Conservation (phyloP, 2,797 vertebrate genomes). For the Danio aesculapii region DNA sequence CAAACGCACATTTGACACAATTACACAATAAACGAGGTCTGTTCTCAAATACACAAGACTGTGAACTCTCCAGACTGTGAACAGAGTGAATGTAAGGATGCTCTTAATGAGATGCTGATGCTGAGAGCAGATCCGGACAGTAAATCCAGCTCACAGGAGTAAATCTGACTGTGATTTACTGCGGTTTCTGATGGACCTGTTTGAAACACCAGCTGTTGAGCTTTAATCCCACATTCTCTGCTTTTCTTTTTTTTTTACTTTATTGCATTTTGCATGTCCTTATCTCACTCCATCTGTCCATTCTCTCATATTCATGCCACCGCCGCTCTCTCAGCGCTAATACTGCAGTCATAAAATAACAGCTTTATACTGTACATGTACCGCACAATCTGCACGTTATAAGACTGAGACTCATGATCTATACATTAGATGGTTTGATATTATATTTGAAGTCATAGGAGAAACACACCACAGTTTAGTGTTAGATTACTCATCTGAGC, state of each 20-base stretch:
- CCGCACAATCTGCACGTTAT: too few relatives aligned
- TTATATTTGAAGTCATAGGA: too few relatives aligned
- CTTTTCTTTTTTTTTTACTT: constrained; percentile 14
- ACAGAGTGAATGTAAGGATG: not conserved
- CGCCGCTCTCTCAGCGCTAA: not conserved
- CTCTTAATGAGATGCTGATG: constrained; percentile 27
- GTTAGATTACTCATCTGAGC: too few relatives aligned
- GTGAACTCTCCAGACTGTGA: too few relatives aligned
- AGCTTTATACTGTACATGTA: too few relatives aligned
- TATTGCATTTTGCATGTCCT: constrained; percentile 36
- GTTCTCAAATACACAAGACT: too few relatives aligned
- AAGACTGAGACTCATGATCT: too few relatives aligned
- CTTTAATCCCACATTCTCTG: constrained; percentile 61
- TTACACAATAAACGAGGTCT: too few relatives aligned
- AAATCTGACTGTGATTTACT: constrained; percentile 35
- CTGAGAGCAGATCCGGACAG: constrained; percentile 4
- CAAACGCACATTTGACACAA: too few relatives aligned
- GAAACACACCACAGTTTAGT: too few relatives aligned
- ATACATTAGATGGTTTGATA: too few relatives aligned
- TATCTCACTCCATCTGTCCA: constrained; percentile 42
- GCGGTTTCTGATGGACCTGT: constrained; percentile 55
- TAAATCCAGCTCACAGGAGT: constrained; percentile 41
- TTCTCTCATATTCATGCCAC: constrained; percentile 29
- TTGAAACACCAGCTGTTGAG: constrained; percentile 64
- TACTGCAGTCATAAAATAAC: too few relatives aligned